Percentiles rank a stretch among this genome's conserved stretches.
phyloP scores from a whole-genome alignment of 1,140 invertebrate genomes.

The Aphelenchoides avenae region DNA sequence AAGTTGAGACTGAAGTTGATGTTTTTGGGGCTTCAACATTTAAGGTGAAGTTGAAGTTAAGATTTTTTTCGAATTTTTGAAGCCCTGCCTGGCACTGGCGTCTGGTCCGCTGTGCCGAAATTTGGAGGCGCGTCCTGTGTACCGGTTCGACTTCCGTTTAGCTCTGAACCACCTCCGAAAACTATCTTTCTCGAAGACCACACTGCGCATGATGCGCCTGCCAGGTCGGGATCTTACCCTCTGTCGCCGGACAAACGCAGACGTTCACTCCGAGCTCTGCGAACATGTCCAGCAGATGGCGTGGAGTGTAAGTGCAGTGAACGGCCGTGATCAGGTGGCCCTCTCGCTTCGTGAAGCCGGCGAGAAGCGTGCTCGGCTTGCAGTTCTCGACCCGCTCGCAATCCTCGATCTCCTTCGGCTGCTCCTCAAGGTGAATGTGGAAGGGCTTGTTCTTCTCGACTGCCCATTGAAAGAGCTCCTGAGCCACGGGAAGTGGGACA shows the following conservation, averaged over 20 bases:
- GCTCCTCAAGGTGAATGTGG: conserved; percentile 57
- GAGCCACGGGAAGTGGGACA: conserved; percentile 34
- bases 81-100: too few relatives aligned
- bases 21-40: too few relatives aligned
- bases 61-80: too few relatives aligned
- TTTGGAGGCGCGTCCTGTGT: too few relatives aligned
- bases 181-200: too few relatives aligned
- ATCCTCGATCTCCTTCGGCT: conserved; percentile 52
- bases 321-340: conserved; percentile 38
- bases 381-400: conserved; percentile 13
- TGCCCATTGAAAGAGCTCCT: conserved; percentile 38
- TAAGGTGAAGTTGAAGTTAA: too few relatives aligned
- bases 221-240: conserved; percentile 27
- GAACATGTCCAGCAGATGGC: conserved; percentile 4
- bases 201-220: too few relatives aligned
- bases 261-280: too few relatives aligned
- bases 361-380: conserved; percentile 6
- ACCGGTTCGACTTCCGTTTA: too few relatives aligned
- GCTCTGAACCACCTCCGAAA: too few relatives aligned
- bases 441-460: conserved; percentile 33
- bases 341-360: conserved; percentile 2
- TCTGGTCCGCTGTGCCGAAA: too few relatives aligned
- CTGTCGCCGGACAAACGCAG: conserved; percentile 52
- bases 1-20: too few relatives aligned
- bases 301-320: conserved; percentile 51